These are phyloP conservation scores for Galendromus occidentalis DNA, from an alignment of 1,140 invertebrate species.

Conservation along the genomic window DNA sequence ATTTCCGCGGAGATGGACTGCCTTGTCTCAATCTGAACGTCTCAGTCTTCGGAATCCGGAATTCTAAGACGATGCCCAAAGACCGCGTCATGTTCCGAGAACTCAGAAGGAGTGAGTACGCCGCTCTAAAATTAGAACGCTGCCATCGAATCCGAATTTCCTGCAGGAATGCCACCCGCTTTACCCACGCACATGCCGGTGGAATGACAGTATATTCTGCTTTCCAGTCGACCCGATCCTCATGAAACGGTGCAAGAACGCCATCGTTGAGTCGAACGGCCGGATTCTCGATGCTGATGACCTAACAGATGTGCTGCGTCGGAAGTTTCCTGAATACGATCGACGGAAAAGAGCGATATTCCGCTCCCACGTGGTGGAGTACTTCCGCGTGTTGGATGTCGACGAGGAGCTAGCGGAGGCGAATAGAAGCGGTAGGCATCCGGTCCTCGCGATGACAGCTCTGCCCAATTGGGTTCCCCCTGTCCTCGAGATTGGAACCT, in stretches of 20 bases:
- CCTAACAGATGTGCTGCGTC: constrained; percentile 33
- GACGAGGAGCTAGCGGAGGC: not conserved
- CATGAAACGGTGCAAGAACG: not conserved
- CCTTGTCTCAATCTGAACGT: too few relatives aligned
- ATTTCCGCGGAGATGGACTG: too few relatives aligned
- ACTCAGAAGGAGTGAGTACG: too few relatives aligned
- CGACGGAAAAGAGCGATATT: constrained; percentile 44
- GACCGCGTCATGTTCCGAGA: too few relatives aligned
- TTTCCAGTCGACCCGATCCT: not conserved
- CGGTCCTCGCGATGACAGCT: too few relatives aligned
- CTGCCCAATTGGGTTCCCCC: not conserved
- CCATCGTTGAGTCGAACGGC: not conserved
- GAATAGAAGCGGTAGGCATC: constrained; percentile 1
- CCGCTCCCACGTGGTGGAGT: constrained; percentile 40
- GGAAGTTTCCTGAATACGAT: constrained; percentile 45
- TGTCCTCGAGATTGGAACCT: not conserved
- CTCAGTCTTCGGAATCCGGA: too few relatives aligned
- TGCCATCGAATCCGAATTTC: too few relatives aligned
- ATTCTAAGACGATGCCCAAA: too few relatives aligned
- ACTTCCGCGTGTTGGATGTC: constrained; percentile 21
- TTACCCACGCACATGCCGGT: too few relatives aligned
- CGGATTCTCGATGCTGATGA: constrained; percentile 9
- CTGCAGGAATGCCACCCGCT: too few relatives aligned
- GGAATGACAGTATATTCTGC: too few relatives aligned
- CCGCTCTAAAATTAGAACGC: too few relatives aligned